phyloP scores from a whole-genome alignment of 2,888 invertebrate species.

The Pseudeuparius sepicola region DNA sequence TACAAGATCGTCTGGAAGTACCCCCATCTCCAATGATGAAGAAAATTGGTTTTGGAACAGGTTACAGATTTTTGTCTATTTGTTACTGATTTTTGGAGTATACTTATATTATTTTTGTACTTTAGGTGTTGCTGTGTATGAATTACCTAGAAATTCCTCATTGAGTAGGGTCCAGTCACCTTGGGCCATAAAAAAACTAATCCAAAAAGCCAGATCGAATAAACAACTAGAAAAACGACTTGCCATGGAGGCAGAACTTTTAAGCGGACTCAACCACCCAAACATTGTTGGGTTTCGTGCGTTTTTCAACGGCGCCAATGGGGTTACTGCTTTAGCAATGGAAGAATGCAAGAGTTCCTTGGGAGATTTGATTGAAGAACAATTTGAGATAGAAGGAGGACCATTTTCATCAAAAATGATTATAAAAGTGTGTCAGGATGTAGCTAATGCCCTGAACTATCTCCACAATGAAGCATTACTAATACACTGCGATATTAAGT shows the following conservation, averaged over 20 bases:
- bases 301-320: constrained; percentile 43
- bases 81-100: not conserved
- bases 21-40: constrained; percentile 66
- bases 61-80: constrained; percentile 35
- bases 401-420: constrained; percentile 55
- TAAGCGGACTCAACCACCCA: constrained; percentile 61
- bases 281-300: constrained; percentile 72
- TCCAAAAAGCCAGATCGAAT: constrained; percentile 31
- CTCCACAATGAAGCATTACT: constrained; percentile 61
- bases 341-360: constrained; percentile 66
- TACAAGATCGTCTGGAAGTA: constrained; percentile 36
- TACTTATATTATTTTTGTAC: constrained; percentile 5
- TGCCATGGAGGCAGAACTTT: constrained; percentile 59
- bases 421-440: constrained; percentile 54
- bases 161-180: constrained; percentile 63
- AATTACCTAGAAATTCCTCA: constrained; percentile 61
- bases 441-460: constrained; percentile 64
- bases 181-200: constrained; percentile 75
- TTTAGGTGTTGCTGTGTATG: constrained; percentile 66
- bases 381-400: constrained; percentile 44
- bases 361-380: constrained; percentile 63
- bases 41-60: constrained; percentile 68
- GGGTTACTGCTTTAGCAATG: constrained; percentile 60
- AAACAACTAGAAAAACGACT: constrained; percentile 47
- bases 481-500: constrained; percentile 77